Evolutionary conservation across 1,140 invertebrate species (phyloP), one percentile per base, ranked within the genome.

Genomic region (Leptonema lineaticorne): DNA sequence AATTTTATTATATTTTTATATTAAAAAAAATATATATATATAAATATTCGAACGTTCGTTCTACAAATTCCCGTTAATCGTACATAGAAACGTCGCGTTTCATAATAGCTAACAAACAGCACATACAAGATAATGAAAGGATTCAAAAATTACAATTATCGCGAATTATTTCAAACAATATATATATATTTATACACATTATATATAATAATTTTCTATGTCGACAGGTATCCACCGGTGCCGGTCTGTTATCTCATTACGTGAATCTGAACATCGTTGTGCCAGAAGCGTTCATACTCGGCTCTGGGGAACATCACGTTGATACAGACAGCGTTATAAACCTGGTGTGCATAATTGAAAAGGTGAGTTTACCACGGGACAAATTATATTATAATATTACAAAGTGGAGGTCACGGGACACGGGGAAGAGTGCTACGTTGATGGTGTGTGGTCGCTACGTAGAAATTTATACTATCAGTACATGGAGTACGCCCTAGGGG

Each of bases 331-430:
- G 92, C 79, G 90, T 93, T 74, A 95, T 95, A 79, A 92, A 90
- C 81, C 87, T 95, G 74, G 91, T 94, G 74, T 95, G 93, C 83
- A 91, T 95, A 75, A 94, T 95, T 78, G 92, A 95, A 81, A 94
- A 94, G 88, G 93, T 95, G 41, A 50, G 59, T 46, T 33, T 53
- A 18, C 22, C 9, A 9, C 16, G 9, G 9, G 11, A 41, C 3
- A 11, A 41, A 41, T 41, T 41, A 41, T 41, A 41, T 41, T 41
- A 41, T 41, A 14, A 41, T 41, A 41, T 41, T n/a, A n/a, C n/a
- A 14, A 45, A 45, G 37, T 45, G 37, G 11, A 45, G 3, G n/a
- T n/a, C n/a, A n/a, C n/a, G n/a, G n/a, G n/a, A n/a, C n/a, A n/a
- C n/a, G n/a, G n/a, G n/a, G n/a, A n/a, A n/a, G n/a, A n/a, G n/a